Evolutionary conservation across 1,140 invertebrate species (phyloP), one percentile per base, ranked within the genome.

Genomic region (Eulimnadia texana): DNA sequence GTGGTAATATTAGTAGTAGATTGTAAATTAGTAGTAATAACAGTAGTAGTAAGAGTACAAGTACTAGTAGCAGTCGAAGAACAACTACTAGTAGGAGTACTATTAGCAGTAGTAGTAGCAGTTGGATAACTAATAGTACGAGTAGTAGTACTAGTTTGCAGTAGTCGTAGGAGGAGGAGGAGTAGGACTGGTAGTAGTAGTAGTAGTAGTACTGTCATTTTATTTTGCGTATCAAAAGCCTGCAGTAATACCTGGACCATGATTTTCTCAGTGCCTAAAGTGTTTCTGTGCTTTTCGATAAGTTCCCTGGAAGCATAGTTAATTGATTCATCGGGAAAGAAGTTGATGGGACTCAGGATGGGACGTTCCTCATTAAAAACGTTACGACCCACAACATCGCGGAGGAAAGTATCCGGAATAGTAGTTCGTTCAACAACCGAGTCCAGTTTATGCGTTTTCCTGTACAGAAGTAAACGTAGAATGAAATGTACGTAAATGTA

Each of bases 261-360:
- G 3, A 33, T 57, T 19, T 57, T 57, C 28, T 57, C 55, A 3
- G 51, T 20, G 28, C n/a, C 16, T 0, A 54, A 13, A 29, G 29
- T 28, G 11, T 50, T 13, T 3, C 28, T 13, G 29, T 61, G 60
- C 29, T 55, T 51, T 25, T 61, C 60, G 2, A 61, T 22, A n/a
- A 61, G 53, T 13, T 61, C 60, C 6, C 53, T 50, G 11, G 60
- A 61, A 19, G 60, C 60, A 28, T 27, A 51, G 28, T 61, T 61
- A 3, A 61, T 51, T 33, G 60, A 50, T 10, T 61, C 60, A 29
- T 61, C 60, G 0, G 60, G 60, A 29, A 61, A 61, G 19, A 61
- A 61, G 24, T 52, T 61, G 27, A 61, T 61, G 23, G 60, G 60
- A 19, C 50, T n/a, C n/a, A 61, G 20, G 3, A 51, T 23, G 19